Percentiles rank a stretch among this genome's conserved stretches.
phyloP scores from a whole-genome alignment of 2,113 vertebrate species.

The Callipepla squamata region DNA sequence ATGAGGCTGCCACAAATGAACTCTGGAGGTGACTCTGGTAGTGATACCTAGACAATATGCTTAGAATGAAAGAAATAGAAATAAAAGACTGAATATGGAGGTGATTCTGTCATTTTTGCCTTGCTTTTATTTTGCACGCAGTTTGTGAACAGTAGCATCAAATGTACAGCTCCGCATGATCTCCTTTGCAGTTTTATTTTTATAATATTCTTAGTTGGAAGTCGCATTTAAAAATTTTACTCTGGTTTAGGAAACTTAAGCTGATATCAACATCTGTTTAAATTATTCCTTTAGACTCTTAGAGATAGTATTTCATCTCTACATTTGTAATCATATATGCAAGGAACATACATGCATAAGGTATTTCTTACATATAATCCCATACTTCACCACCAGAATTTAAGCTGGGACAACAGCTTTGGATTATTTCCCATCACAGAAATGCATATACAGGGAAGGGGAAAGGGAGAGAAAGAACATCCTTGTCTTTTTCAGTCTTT shows the following conservation, averaged over 20 bases:
- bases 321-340: background rate
- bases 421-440: background rate
- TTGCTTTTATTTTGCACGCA: background rate
- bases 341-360: background rate
- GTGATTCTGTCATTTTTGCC: background rate
- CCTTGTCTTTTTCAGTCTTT: background rate
- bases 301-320: background rate
- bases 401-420: background rate
- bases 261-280: background rate
- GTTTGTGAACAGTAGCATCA: background rate
- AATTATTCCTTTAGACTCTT: background rate
- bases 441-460: background rate
- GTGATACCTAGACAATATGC: background rate
- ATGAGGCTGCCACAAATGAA: background rate
- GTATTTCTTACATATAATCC: background rate
- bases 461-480: background rate
- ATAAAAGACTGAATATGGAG: background rate
- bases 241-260: background rate
- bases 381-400: background rate
- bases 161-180: background rate
- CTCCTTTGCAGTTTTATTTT: background rate
- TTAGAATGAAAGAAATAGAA: background rate
- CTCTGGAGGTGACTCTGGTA: background rate
- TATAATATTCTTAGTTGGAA: background rate
- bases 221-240: background rate